Evolutionary conservation across 2,797 vertebrate species (phyloP), one percentile per base, ranked within the genome.

Genomic region (Kryptopterus vitreolus): DNA sequence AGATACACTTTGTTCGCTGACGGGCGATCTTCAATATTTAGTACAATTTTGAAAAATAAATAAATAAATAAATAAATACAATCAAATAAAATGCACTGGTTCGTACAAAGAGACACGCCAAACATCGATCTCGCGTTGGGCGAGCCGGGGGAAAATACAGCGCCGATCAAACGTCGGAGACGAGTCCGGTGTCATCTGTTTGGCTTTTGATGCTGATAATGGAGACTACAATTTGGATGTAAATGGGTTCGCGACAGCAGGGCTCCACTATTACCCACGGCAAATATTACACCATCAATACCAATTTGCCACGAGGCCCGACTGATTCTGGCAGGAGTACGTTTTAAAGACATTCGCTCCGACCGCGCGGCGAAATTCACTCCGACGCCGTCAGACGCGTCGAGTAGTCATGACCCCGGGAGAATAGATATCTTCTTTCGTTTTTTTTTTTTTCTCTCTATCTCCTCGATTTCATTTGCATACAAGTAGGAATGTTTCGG

Each of bases 221-320:
- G 77, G 65, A 70, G 53, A 57, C 65, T 46, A 78, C 77, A 69
- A 69, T 69, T 78, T 69, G 35, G 12, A 78, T 78, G 65, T 78
- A 81, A 75, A 81, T 76, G 53, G 63, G 53, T 68, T 22, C 18
- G 52, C 72, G 69, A 13, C 52, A 66, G 24, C 70, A 46, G 69
- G 46, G 62, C n/a, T n/a, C 68, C 59, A 62, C 77, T 46, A 79
- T 65, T 68, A 50, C 52, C 53, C 66, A 69, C 55, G 58, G 61
- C 78, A 74, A 81, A 76, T 70, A 76, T 81, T 76, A 76, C 20
- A 53, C 46, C 65, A 76, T 81, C 73, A 76, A 81, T 81, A 69
- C 43, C 73, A 75, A 68, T 81, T 81, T 76, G 53, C 63, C 52
- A 46, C 52, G 63, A 68, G 73, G 63, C 62, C 29, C 35, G 69